phyloP scores from a whole-genome alignment of 1,140 invertebrate species.

The Calephelis nemesis region DNA sequence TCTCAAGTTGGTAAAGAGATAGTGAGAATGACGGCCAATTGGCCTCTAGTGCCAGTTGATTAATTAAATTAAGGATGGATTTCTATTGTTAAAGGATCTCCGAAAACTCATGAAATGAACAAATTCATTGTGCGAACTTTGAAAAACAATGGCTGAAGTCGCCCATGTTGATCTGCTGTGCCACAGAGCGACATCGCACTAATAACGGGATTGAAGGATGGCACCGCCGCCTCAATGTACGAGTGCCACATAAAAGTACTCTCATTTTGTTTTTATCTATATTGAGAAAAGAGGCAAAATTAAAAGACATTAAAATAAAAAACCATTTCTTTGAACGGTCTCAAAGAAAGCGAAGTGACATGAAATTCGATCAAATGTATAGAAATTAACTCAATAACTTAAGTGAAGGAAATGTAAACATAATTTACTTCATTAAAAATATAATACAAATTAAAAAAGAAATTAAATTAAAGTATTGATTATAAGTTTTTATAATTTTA shows the following conservation, averaged over 20 bases:
- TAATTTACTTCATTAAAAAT: conserved; percentile 8
- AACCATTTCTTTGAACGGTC: too few relatives aligned
- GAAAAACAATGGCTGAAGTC: conserved; percentile 1
- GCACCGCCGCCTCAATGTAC: too few relatives aligned
- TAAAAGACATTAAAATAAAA: too few relatives aligned
- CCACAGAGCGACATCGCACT: too few relatives aligned
- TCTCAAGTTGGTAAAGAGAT: neutral
- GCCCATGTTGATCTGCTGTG: too few relatives aligned
- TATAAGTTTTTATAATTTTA: neutral
- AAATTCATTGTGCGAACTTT: neutral
- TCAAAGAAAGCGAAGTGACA: too few relatives aligned
- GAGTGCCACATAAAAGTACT: too few relatives aligned
- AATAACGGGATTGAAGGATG: too few relatives aligned
- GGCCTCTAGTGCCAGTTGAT: conserved; percentile 3
- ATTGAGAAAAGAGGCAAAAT: too few relatives aligned
- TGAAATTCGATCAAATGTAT: conserved; percentile 2
- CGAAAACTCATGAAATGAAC: neutral
- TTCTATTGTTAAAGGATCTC: conserved; percentile 4
- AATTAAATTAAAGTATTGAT: conserved; percentile 8
- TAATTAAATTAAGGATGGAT: conserved; percentile 3
- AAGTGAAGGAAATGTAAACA: neutral
- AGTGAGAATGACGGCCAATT: conserved; percentile 9
- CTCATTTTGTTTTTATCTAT: too few relatives aligned
- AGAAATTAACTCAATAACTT: conserved; percentile 1
- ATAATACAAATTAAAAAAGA: neutral